phyloP scores from a whole-genome alignment of 37 sponge, comb jelly and placozoan species.

The Diacarnus erythraeanus region DNA sequence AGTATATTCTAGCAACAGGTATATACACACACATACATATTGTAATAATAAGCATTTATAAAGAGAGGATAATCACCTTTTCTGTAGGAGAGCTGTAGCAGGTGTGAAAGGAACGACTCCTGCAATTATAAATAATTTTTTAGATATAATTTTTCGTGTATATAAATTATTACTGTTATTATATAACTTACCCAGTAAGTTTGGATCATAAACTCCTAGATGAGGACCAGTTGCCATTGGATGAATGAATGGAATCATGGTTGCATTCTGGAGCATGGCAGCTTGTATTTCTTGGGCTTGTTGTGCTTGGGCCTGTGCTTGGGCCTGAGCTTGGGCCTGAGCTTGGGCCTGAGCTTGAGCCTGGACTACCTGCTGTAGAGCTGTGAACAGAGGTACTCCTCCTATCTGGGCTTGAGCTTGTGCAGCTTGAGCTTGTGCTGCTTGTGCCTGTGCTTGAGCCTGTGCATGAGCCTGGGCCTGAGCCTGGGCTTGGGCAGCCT shows the following conservation, averaged over 20 bases:
- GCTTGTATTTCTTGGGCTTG: background rate
- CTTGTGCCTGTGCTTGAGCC: constrained; percentile 13
- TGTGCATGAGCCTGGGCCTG: constrained; percentile 37
- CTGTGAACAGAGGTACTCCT: background rate
- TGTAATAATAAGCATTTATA: no score
- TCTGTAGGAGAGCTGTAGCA: no score
- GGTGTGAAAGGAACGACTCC: no score
- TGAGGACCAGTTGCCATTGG: constrained; percentile 34
- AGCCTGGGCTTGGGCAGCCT: constrained; percentile 29
- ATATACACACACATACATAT: no score
- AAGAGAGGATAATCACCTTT: no score
- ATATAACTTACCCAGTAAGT: constrained; percentile 22
- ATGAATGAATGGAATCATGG: constrained; percentile 27
- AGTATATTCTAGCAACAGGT: no score
- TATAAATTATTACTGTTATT: no score
- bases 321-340: constrained; percentile 28
- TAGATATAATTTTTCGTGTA: no score
- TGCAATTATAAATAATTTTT: no score
- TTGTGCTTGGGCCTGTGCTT: constrained; percentile 25
- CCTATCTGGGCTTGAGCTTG: constrained; percentile 19
- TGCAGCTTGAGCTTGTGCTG: background rate
- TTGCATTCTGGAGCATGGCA: background rate
- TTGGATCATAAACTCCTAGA: constrained; percentile 8
- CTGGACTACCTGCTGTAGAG: no score
- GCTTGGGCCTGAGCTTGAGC: constrained; percentile 20